Percentiles rank a stretch among this genome's conserved stretches.
phyloP scores from a whole-genome alignment of 2,797 vertebrate species.

The Echeneis naucrates region DNA sequence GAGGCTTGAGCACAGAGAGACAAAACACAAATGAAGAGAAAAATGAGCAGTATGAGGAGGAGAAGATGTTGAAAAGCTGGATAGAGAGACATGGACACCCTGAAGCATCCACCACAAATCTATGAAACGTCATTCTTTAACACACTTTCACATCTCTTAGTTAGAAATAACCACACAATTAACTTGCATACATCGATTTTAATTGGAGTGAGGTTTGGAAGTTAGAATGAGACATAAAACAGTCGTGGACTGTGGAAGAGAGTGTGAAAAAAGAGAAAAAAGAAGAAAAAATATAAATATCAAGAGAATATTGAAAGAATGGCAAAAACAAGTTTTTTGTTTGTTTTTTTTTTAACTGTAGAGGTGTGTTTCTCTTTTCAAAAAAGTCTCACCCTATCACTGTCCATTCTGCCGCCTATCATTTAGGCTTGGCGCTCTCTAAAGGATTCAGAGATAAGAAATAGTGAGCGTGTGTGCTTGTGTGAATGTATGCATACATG shows the following conservation, averaged over 20 bases:
- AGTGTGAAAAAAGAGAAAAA: background rate
- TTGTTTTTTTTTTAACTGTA: too few species aligned
- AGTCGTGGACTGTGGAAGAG: background rate
- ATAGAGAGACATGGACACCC: background rate
- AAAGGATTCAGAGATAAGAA: constrained; percentile 33
- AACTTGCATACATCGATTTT: background rate
- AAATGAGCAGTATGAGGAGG: constrained; percentile 12
- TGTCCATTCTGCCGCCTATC: constrained; percentile 44
- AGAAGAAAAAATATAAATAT: background rate
- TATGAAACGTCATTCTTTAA: background rate
- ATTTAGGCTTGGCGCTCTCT: constrained; percentile 29
- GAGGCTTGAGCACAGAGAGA: constrained; percentile 37
- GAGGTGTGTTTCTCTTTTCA: background rate
- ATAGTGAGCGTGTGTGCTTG: background rate
- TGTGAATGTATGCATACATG: background rate
- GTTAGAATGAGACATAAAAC: constrained; percentile 7
- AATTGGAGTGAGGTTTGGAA: background rate
- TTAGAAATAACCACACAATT: background rate
- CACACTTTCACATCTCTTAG: constrained; percentile 15
- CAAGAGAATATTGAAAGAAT: background rate
- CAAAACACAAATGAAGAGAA: constrained; percentile 22
- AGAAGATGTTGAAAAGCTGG: constrained; percentile 1
- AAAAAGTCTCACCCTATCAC: constrained; percentile 8
- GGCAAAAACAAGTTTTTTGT: constrained; percentile 6
- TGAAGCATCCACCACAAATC: constrained; percentile 14